Base-by-base conservation (phyloP, 2,113 vertebrate genomes). In the Lepus europaeus region DNA sequence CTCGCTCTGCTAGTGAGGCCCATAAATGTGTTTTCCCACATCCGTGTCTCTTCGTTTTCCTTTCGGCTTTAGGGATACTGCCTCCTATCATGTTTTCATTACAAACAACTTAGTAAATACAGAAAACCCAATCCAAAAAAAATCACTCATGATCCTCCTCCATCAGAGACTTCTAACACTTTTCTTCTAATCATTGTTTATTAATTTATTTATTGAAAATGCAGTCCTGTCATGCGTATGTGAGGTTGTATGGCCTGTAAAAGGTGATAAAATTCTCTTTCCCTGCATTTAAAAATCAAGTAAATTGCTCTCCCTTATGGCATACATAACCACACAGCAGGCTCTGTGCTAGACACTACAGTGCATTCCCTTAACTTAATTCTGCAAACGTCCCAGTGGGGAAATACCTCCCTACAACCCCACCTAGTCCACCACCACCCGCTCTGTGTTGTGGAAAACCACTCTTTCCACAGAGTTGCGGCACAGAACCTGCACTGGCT, bases 191-290 rank as follows among this genome's bases (percentile, higher is more conserved):
- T 84, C 20, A 72, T 33, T 90, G 16, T 49, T 78, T 64, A 88
- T 63, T 23, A 51, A 59, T 84, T 85, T 73, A 69, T 33, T 89
- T 68, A 33, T 79, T 89, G 69, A 56, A 36, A 92, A 64, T 56
- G 29, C 20, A 51, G 14, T 81, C 19, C 61, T 84, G 22, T 9
- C 10, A 49, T 87, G 68, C 17, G 7, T 74, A 3, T 87, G 31
- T 85, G 68, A 74, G 66, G 33, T 49, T 39, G 56, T 80, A 51
- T 53, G 72, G 74, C 56, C 16, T 73, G 20, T 92, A n/a, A 77
- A 77, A 64, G 25, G 64, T 31, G 23, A 83, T 88, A 45, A 31
- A 86, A 9, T 80, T 89, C 87, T 61, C 69, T 36, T 16, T 66
- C 16, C 3, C 49, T 74, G 17, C 51, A 66, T 68, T 70, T 49